Conservation (phyloP, 2,888 invertebrate species). For the Epistrophe eligans region DNA sequence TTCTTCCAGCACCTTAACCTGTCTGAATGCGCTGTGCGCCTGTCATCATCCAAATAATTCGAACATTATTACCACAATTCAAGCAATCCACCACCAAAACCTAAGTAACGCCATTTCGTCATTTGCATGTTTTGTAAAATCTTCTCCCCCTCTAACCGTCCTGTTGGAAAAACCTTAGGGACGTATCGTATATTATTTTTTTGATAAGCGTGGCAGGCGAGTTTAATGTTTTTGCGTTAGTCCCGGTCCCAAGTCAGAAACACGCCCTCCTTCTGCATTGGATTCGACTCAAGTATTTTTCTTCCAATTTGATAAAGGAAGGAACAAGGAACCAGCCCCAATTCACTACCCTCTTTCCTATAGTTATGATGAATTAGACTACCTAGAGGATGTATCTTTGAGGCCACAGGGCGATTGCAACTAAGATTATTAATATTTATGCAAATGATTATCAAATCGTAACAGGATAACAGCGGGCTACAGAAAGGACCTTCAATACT, state of each 20-base stretch:
- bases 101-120: too few relatives aligned
- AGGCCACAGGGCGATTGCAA: neutral
- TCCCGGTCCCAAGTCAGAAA: conserved; percentile 25
- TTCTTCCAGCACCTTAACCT: too few relatives aligned
- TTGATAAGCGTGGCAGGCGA: neutral
- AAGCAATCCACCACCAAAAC: too few relatives aligned
- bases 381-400: neutral
- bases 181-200: neutral
- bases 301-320: neutral
- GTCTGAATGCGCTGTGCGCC: too few relatives aligned
- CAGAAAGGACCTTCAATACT: conserved; percentile 35
- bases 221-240: neutral
- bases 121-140: too few relatives aligned
- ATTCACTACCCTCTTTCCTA: neutral
- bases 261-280: conserved; percentile 45
- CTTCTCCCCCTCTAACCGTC: too few relatives aligned
- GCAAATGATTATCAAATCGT: conserved; percentile 82
- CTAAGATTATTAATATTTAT: conserved; percentile 78
- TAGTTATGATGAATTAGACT: neutral
- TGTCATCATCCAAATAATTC: too few relatives aligned
- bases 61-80: too few relatives aligned
- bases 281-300: conserved; percentile 24
- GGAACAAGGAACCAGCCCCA: neutral
- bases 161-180: too few relatives aligned
- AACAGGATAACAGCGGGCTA: conserved; percentile 79